Base-by-base conservation (phyloP, 2,888 invertebrate genomes). In the Plemyria rubiginata region DNA sequence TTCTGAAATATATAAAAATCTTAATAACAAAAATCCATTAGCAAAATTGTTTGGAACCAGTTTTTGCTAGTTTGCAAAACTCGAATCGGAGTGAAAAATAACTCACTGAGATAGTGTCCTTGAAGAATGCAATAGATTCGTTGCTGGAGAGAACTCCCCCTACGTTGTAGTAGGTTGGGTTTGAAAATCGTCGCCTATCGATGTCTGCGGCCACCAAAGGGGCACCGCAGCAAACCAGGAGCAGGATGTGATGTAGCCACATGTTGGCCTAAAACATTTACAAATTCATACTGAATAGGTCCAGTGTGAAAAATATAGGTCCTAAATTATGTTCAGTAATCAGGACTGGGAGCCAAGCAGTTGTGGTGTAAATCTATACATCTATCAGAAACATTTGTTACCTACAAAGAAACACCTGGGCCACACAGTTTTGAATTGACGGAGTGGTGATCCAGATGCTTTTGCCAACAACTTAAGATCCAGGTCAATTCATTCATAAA, bases 101-200 rank as follows among this genome's bases (percentile, higher is more conserved):
- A 63, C 95, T 94, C 94, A 98, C 98, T 80, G 95, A 95, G 72
- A 98, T 97, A 32, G 96, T 97, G 76, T 96, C 95, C 77, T 95
- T 95, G 85, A 98, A 98, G 88, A 96, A 95, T 11, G 92, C 92
- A 79, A 96, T 95, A 70, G 97, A 97, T 50, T 96, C 95, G 72
- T 96, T 96, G 85, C 96, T 96, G 65, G 97, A 97, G 22, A 98
- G 94, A 0, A 98, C 98, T n/a, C 98, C 98, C 16, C 98, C 98
- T 65, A 98, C 97, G 80, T 97, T 97, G 87, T 96, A 98, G 72
- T 94, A 94, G 12, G 94, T 94, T 28, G 95, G 96, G 85, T 96
- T 96, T 60, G 94, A 87, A 62, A 85, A 88, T 2, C 88, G 77
- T 4, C 89, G 78, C 9, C 86, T 77, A 67, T 90, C 90, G 38